Evolutionary conservation across 2,113 vertebrate genomes (phyloP).

Genomic region (Marmota monax): DNA sequence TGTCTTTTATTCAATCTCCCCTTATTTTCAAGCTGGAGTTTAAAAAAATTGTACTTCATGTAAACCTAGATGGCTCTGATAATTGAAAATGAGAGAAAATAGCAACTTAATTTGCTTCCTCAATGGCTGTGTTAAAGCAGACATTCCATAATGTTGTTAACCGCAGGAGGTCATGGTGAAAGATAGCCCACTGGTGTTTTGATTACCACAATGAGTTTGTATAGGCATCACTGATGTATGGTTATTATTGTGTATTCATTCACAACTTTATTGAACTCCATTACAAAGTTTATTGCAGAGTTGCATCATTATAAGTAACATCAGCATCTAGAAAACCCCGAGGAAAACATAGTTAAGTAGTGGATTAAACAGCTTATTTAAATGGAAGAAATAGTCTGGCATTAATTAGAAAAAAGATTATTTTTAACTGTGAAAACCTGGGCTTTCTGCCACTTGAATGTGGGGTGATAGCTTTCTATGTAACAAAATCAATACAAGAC

Average conservation of each 20-base stretch:
- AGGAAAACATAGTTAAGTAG: slow-evolving; percentile 58
- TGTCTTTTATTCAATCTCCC: slow-evolving; percentile 31
- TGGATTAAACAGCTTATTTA: slow-evolving; percentile 68
- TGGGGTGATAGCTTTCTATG: neutral
- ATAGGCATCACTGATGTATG: slow-evolving; percentile 60
- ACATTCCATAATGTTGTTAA: slow-evolving; percentile 70
- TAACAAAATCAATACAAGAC: neutral
- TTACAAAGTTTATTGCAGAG: slow-evolving; percentile 69
- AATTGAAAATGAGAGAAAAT: slow-evolving; percentile 74
- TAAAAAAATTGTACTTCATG: slow-evolving; percentile 26
- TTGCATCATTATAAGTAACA: slow-evolving; percentile 74
- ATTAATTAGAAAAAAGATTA: slow-evolving; percentile 71
- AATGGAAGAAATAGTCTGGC: slow-evolving; percentile 65
- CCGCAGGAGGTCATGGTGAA: slow-evolving; percentile 59
- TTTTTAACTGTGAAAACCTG: slow-evolving; percentile 53
- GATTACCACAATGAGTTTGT: slow-evolving; percentile 56
- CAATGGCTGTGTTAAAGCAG: slow-evolving; percentile 28
- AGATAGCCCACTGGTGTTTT: slow-evolving; percentile 59
- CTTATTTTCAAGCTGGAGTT: slow-evolving; percentile 4
- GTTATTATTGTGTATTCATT: slow-evolving; percentile 72
- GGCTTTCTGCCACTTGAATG: slow-evolving; percentile 4
- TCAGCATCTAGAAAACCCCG: slow-evolving; percentile 62
- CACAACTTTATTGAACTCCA: slow-evolving; percentile 73
- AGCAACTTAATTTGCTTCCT: slow-evolving; percentile 68
- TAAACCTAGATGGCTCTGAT: slow-evolving; percentile 68